These are phyloP conservation scores for Andricus curvator DNA, from an alignment of 2,888 invertebrate species.

Conservation along the genomic window DNA sequence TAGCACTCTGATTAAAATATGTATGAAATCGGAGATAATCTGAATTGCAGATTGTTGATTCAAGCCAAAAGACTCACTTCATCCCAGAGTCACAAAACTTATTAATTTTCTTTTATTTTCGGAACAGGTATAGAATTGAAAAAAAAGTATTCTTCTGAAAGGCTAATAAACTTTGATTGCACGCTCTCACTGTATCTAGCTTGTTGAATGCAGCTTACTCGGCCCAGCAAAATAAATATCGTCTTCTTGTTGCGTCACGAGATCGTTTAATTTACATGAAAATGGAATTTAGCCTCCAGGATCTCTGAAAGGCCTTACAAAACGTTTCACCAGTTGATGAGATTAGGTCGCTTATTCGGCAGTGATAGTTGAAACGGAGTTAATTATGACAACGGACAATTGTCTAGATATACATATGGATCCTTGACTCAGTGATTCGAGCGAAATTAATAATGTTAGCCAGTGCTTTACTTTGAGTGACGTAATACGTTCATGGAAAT, in stretches of 20 bases:
- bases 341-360: conserved; percentile 15
- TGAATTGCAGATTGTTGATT: neutral
- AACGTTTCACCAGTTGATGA: conserved; percentile 7
- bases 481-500: neutral
- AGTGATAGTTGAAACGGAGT: conserved; percentile 14
- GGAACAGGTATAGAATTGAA: neutral
- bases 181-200: conserved; percentile 6
- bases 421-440: neutral
- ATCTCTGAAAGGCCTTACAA: conserved; percentile 11
- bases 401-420: neutral
- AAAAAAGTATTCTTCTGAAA: conserved; percentile 8
- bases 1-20: neutral
- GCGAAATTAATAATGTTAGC: neutral
- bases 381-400: conserved; percentile 32
- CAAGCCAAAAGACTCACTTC: neutral
- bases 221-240: conserved; percentile 26
- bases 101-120: conserved; percentile 10
- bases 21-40: neutral
- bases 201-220: conserved; percentile 21
- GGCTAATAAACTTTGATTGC: conserved; percentile 22
- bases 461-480: neutral
- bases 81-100: neutral
- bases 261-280: conserved; percentile 36
- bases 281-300: conserved; percentile 18
- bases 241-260: conserved; percentile 19